A percentile compares a stretch with the other conserved stretches of the same genome.
These are phyloP conservation scores for Meloe dianella DNA, from an alignment of 2,888 invertebrate genomes.

Conservation along the genomic window DNA sequence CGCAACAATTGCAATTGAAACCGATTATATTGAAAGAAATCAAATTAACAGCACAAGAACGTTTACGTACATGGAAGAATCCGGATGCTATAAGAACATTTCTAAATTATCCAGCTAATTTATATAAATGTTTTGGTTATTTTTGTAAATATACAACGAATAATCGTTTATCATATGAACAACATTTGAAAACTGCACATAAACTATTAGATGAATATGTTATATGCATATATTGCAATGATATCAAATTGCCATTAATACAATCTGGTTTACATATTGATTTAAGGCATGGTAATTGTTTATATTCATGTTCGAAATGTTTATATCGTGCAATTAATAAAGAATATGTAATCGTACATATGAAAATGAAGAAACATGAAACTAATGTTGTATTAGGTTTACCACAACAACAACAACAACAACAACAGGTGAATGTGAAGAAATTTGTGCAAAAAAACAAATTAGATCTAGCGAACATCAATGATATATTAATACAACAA, in stretches of 20 bases:
- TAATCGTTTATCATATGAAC: slow-evolving; percentile 49
- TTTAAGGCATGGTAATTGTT: slow-evolving; percentile 66
- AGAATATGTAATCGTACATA: slow-evolving; percentile 69
- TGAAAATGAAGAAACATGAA: slow-evolving; percentile 54
- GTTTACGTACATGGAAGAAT: slow-evolving; percentile 46
- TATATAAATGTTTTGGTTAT: slow-evolving; percentile 65
- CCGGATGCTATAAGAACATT: slow-evolving; percentile 52
- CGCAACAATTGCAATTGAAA: slow-evolving; percentile 26
- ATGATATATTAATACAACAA: slow-evolving; percentile 39
- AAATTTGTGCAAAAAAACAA: too few species aligned
- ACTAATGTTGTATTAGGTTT: neutral
- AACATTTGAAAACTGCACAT: slow-evolving; percentile 54
- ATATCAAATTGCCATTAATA: slow-evolving; percentile 59
- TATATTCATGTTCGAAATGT: slow-evolving; percentile 70
- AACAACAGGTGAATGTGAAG: neutral
- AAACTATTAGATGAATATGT: slow-evolving; percentile 48
- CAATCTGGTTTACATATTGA: slow-evolving; percentile 63
- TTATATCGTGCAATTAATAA: slow-evolving; percentile 71
- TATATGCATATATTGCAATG: slow-evolving; percentile 60
- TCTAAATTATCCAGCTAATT: slow-evolving; percentile 48
- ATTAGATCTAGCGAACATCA: slow-evolving; percentile 32
- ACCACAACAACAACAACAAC: neutral
- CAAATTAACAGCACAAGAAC: slow-evolving; percentile 39
- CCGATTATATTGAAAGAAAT: slow-evolving; percentile 43
- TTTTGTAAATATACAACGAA: slow-evolving; percentile 62